Evolutionary conservation across 23 tunicate genomes (phyloP).

Genomic region (Halocynthia roretzi): DNA sequence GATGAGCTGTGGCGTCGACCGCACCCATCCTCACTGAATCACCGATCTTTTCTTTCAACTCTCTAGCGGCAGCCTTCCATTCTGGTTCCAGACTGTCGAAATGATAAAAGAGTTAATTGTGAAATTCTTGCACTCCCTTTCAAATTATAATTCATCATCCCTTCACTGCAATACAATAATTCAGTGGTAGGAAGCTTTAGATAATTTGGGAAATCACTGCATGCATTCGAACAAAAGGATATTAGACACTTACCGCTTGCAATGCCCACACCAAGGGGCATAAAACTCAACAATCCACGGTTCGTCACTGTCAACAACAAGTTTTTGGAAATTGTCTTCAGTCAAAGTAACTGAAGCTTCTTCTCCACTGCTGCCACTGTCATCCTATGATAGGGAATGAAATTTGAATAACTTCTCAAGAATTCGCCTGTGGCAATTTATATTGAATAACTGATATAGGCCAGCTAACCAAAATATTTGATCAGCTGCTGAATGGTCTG

Average conservation of each 20-base stretch:
- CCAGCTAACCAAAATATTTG: too few species aligned
- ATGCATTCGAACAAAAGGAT: neutral
- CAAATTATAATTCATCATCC: too few species aligned
- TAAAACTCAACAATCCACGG: slow-evolving; percentile 98
- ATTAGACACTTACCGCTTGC: slow-evolving; percentile 60
- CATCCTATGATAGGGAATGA: neutral
- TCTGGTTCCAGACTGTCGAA: slow-evolving; percentile 78
- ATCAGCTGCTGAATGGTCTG: too few species aligned
- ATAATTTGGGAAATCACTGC: too few species aligned
- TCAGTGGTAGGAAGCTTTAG: too few species aligned
- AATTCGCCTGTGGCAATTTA: too few species aligned
- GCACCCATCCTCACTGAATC: slow-evolving; percentile 88
- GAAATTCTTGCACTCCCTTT: too few species aligned
- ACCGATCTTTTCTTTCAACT: slow-evolving; percentile 62
- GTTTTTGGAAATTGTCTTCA: slow-evolving; percentile 83
- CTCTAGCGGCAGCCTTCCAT: slow-evolving; percentile 91
- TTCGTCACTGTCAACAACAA: slow-evolving; percentile 80
- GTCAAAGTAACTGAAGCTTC: slow-evolving; percentile 84
- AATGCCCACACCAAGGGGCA: slow-evolving; percentile 99
- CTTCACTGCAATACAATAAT: too few species aligned
- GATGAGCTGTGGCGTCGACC: slow-evolving; percentile 88
- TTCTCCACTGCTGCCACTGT: slow-evolving; percentile 38
- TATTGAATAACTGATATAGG: too few species aligned
- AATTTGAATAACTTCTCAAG: too few species aligned
- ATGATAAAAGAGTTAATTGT: neutral